These are phyloP conservation scores for Luperina nickerlii DNA, from an alignment of 2,888 invertebrate genomes.

Conservation along the genomic window DNA sequence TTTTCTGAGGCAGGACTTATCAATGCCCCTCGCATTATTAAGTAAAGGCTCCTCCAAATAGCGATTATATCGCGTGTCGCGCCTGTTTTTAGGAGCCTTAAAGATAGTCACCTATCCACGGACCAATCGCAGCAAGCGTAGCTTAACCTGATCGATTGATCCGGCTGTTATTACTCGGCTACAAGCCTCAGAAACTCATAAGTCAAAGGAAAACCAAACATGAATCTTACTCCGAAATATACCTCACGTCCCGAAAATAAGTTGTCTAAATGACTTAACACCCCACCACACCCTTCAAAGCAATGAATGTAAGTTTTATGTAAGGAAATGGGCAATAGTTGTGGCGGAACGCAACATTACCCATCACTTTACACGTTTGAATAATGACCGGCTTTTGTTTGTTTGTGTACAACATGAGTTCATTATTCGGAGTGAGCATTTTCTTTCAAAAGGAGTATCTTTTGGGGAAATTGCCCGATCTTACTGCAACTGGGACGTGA, in stretches of 20 bases:
- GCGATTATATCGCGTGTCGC: no score
- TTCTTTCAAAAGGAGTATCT: neutral
- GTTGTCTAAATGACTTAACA: conserved; percentile 50
- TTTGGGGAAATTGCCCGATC: neutral
- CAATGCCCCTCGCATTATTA: no score
- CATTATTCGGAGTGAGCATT: neutral
- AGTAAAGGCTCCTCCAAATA: no score
- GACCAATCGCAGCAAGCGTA: no score
- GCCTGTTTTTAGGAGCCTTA: neutral
- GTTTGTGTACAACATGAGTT: conserved; percentile 30
- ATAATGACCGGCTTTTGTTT: conserved; percentile 50
- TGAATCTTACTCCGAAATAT: conserved; percentile 14
- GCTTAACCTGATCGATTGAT: neutral
- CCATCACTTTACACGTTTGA: conserved; percentile 62
- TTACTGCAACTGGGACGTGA: neutral
- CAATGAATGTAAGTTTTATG: conserved; percentile 63
- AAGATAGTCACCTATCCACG: neutral
- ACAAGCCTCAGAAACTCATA: neutral
- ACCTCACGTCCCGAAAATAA: conserved; percentile 16
- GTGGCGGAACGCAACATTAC: conserved; percentile 57
- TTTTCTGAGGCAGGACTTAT: no score
- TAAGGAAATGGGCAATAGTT: conserved; percentile 54
- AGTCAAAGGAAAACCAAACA: conserved; percentile 20
- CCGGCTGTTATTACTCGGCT: neutral
- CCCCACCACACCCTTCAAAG: conserved; percentile 24